phyloP scores from a whole-genome alignment of 2,797 vertebrate genomes.

The Naso thynnoides region DNA sequence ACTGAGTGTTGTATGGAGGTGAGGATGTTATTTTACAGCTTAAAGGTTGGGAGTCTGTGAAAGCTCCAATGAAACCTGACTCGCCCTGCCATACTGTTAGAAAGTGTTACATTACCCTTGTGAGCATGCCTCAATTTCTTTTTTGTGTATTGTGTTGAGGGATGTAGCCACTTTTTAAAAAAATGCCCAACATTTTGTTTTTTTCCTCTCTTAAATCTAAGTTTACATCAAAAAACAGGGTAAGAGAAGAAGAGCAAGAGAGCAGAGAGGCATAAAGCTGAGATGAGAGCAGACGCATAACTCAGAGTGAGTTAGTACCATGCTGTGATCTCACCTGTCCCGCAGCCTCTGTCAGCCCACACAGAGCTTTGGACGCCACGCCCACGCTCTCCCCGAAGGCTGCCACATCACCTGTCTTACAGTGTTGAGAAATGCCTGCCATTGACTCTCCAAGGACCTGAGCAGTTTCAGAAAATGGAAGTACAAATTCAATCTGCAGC shows the following conservation, averaged over 20 bases:
- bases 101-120: neutral
- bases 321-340: slow-evolving; percentile 91
- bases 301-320: slow-evolving; percentile 5
- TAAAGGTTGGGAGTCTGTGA: slow-evolving; percentile 21
- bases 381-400: slow-evolving; percentile 96
- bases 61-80: slow-evolving; percentile 34
- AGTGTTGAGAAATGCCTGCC: slow-evolving; percentile 98
- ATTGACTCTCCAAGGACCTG: slow-evolving; percentile 98
- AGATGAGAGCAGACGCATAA: slow-evolving; percentile 15
- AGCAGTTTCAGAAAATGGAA: slow-evolving; percentile 23
- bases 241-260: neutral
- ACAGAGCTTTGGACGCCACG: slow-evolving; percentile 97
- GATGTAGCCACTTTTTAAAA: neutral
- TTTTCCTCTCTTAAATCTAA: neutral
- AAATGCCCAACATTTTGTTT: neutral
- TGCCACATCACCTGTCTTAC: slow-evolving; percentile 94
- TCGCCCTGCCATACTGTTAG: neutral
- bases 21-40: slow-evolving; percentile 35
- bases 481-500: slow-evolving; percentile 33
- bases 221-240: neutral
- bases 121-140: slow-evolving; percentile 8
- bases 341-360: slow-evolving; percentile 95
- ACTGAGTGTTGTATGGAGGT: slow-evolving; percentile 16
- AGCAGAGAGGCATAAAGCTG: neutral
- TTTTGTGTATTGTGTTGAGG: slow-evolving; percentile 7